Percentiles rank a stretch among this genome's conserved stretches.
Evolutionary conservation across 2,113 vertebrate genomes (phyloP).

Genomic region (Anolis carolinensis): DNA sequence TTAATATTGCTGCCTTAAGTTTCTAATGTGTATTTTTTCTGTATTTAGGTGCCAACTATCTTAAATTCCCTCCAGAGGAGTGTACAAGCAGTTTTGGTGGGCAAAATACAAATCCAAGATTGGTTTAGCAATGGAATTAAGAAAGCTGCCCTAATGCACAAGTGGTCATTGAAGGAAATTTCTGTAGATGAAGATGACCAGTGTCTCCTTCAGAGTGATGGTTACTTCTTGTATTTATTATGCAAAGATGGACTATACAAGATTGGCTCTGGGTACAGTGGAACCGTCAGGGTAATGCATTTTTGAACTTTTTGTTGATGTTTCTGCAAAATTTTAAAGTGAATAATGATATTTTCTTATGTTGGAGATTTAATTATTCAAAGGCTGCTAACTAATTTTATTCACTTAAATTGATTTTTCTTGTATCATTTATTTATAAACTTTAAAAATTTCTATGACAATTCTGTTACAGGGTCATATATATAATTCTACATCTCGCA

Average conservation of each 20-base stretch:
- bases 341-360: conserved; percentile 10
- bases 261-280: conserved; percentile 98
- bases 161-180: conserved; percentile 94
- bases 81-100: conserved; percentile 96
- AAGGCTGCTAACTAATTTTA: background rate
- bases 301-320: conserved; percentile 19
- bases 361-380: background rate
- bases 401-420: background rate
- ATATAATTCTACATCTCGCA: conserved; percentile 97
- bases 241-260: conserved; percentile 99
- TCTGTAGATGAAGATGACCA: conserved; percentile 93
- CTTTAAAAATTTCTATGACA: conserved; percentile 23
- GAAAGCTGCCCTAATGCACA: conserved; percentile 96
- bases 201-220: conserved; percentile 96
- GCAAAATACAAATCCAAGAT: conserved; percentile 98
- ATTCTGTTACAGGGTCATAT: conserved; percentile 89
- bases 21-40: conserved; percentile 22
- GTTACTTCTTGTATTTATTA: conserved; percentile 96
- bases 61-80: conserved; percentile 96
- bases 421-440: background rate
- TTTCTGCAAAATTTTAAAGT: conserved; percentile 4
- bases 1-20: background rate
- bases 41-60: conserved; percentile 92
- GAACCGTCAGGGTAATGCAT: conserved; percentile 92
- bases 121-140: conserved; percentile 99